Conservation (phyloP, 1,140 invertebrate species). For the Drosophila lacertosa region DNA sequence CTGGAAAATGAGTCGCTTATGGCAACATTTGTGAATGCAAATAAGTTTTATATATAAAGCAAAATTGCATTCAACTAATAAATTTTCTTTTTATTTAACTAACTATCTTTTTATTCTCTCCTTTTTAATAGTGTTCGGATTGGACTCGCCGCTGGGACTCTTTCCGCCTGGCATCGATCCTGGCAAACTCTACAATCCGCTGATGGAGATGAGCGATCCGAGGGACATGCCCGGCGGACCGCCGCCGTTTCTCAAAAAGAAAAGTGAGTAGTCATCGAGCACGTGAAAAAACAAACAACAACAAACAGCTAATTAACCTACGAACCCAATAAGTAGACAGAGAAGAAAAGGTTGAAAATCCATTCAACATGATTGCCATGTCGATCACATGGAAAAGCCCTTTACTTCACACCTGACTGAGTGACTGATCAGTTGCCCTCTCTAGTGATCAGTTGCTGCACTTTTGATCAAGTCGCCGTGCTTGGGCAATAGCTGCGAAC, state of each 20-base stretch:
- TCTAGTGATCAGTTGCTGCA: conserved; percentile 31
- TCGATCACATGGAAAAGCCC: conserved; percentile 66
- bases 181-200: conserved; percentile 88
- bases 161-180: conserved; percentile 90
- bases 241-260: conserved; percentile 88
- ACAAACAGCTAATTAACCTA: conserved; percentile 80
- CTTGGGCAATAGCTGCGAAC: conserved; percentile 17
- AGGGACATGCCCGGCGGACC: conserved; percentile 85
- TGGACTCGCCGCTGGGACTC: conserved; percentile 89
- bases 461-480: conserved; percentile 64
- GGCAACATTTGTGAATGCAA: conserved; percentile 53
- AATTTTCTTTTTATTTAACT: conserved; percentile 9
- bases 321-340: conserved; percentile 18
- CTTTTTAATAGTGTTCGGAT: conserved; percentile 87
- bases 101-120: conserved; percentile 9
- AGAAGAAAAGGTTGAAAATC: conserved; percentile 51
- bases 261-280: conserved; percentile 86
- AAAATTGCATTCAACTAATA: conserved; percentile 32
- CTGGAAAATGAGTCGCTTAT: conserved; percentile 70
- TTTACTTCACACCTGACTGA: conserved; percentile 75
- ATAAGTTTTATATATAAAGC: conserved; percentile 35
- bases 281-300: too few species aligned
- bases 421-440: conserved; percentile 50
- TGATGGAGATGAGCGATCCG: conserved; percentile 88
- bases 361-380: conserved; percentile 71